Evolutionary conservation across 2,797 vertebrate species (phyloP).

Genomic region (Argya squamiceps): DNA sequence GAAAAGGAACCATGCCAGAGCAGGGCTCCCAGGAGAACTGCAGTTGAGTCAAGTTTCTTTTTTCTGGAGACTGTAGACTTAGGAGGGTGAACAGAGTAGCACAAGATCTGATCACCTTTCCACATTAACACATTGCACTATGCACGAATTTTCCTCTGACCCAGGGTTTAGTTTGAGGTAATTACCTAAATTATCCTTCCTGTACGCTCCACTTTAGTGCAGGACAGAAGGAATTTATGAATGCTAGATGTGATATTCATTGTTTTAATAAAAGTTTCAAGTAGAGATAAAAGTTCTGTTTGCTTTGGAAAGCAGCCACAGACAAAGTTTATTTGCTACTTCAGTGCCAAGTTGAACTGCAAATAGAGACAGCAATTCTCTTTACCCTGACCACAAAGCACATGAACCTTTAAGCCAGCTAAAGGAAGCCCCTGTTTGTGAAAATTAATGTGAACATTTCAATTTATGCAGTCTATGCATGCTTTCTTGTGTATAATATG

Average conservation of each 20-base stretch:
- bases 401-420: not conserved
- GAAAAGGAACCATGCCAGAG: conserved; percentile 6
- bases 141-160: not conserved
- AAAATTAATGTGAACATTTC: not conserved
- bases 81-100: not conserved
- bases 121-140: not conserved
- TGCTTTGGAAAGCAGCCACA: conserved; percentile 49
- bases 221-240: not conserved
- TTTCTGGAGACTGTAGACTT: conserved; percentile 18
- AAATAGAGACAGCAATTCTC: conserved; percentile 32
- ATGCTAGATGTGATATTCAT: conserved; percentile 8
- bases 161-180: not conserved
- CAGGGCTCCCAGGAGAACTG: not conserved
- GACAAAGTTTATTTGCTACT: conserved; percentile 36
- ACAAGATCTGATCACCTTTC: not conserved
- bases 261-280: conserved; percentile 42
- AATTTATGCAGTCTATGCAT: not conserved
- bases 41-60: conserved; percentile 35
- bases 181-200: not conserved
- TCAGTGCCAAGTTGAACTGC: conserved; percentile 16
- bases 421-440: not conserved
- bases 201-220: not conserved
- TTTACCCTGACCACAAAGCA: not conserved
- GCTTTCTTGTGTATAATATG: not conserved
- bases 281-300: conserved; percentile 51